phyloP scores from a whole-genome alignment of 1,140 invertebrate genomes.

The Druon quercuslanigerum region DNA sequence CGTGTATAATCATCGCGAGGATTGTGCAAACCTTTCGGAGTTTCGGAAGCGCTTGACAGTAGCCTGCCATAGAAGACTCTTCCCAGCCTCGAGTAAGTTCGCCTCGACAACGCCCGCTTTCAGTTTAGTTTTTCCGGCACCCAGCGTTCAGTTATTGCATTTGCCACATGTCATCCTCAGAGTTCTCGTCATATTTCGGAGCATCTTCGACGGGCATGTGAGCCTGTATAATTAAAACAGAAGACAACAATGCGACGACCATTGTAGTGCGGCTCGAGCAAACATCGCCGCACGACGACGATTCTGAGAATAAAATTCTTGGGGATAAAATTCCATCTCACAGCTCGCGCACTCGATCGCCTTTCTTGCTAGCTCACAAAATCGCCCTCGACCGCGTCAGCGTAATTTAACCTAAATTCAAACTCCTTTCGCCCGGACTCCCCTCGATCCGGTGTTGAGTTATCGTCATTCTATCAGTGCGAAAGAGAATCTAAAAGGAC shows the following conservation, averaged over 20 bases:
- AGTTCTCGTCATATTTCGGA: constrained; percentile 18
- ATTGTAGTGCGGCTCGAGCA: constrained; percentile 40
- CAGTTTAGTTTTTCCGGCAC: too few relatives aligned
- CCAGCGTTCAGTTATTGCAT: neutral
- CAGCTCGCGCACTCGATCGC: neutral
- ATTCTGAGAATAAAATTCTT: neutral
- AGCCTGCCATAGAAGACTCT: constrained; percentile 41
- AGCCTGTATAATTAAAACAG: constrained; percentile 52
- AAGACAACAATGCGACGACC: constrained; percentile 49
- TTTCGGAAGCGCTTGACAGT: constrained; percentile 54
- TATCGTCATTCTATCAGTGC: constrained; percentile 25
- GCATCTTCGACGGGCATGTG: constrained; percentile 32
- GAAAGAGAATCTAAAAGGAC: constrained; percentile 1
- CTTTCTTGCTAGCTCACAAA: neutral
- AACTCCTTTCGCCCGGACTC: constrained; percentile 23
- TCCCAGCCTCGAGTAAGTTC: constrained; percentile 44
- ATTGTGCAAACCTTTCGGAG: constrained; percentile 44
- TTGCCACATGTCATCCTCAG: constrained; percentile 36
- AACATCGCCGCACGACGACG: constrained; percentile 36
- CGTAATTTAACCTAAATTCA: constrained; percentile 51
- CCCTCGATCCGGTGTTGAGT: constrained; percentile 12
- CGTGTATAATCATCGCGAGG: constrained; percentile 32
- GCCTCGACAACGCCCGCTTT: constrained; percentile 34
- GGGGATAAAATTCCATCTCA: neutral
- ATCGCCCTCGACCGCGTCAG: constrained; percentile 41